Percentiles rank a stretch among this genome's conserved stretches.
Conservation (phyloP, 2,797 vertebrate genomes). For the Phrynocephalus forsythii region DNA sequence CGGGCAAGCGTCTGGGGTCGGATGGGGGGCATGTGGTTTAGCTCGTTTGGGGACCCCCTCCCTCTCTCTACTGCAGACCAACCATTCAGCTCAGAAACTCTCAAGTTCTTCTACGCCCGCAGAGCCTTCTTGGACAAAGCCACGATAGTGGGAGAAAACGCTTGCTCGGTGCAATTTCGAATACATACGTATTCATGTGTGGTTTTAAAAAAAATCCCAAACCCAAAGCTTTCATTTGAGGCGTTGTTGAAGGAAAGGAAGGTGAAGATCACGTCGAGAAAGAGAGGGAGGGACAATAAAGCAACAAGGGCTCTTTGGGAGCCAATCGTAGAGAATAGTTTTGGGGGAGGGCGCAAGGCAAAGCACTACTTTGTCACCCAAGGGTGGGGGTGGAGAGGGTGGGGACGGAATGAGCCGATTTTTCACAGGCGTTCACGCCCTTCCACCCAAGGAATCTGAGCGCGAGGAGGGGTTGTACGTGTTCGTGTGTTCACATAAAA, state of each 20-base stretch:
- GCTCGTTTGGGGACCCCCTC: background rate
- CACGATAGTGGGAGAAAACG: constrained; percentile 34
- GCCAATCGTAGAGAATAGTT: background rate
- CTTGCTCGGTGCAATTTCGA: constrained; percentile 37
- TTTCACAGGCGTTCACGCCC: constrained; percentile 16
- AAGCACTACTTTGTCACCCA: background rate
- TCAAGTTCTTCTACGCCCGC: constrained; percentile 64
- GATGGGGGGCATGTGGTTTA: too few species aligned
- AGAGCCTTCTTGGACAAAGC: constrained; percentile 61
- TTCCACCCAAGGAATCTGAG: constrained; percentile 8
- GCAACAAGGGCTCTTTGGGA: constrained; percentile 20
- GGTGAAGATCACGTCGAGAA: constrained; percentile 56
- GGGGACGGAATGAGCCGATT: constrained; percentile 13
- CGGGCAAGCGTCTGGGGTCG: constrained; percentile 54
- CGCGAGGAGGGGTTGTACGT: background rate
- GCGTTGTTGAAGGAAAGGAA: constrained; percentile 60
- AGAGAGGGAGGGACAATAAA: background rate
- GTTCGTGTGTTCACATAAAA: background rate
- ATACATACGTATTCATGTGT: constrained; percentile 21
- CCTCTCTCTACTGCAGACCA: constrained; percentile 61
- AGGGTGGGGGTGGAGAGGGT: constrained; percentile 27
- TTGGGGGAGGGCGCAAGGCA: constrained; percentile 41
- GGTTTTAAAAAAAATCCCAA: constrained; percentile 41
- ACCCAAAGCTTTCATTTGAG: constrained; percentile 63
- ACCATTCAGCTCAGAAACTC: constrained; percentile 57